A percentile compares a stretch with the other conserved stretches of the same genome.
Conservation (phyloP, 30 jellyfish, hydroid and myxozoan species). For the Hydractinia echinata region DNA sequence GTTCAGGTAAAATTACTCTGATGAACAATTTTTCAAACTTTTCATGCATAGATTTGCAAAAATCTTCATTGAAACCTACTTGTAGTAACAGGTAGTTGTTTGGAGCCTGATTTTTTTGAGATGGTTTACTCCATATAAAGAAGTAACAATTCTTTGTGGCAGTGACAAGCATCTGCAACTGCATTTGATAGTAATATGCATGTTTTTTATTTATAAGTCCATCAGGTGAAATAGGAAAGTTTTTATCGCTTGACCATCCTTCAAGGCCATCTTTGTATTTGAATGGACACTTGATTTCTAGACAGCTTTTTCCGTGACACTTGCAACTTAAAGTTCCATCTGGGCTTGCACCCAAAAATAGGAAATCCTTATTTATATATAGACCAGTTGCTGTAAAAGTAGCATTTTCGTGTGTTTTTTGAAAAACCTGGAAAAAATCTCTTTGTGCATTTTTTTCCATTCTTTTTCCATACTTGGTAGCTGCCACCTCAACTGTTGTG, state of each 20-base stretch:
- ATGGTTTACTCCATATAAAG: background rate
- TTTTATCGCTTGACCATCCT: too few relatives aligned
- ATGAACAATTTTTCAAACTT: background rate
- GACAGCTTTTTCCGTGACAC: conserved; percentile 2
- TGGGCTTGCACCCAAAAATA: conserved; percentile 11
- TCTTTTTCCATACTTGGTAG: background rate
- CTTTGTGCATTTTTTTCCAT: background rate
- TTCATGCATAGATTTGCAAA: conserved; percentile 13
- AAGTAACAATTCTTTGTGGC: conserved; percentile 8
- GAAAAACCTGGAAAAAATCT: background rate
- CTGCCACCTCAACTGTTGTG: too few relatives aligned
- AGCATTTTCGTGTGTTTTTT: background rate
- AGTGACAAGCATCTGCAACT: conserved; percentile 43
- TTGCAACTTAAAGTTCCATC: conserved; percentile 1
- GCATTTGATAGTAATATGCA: conserved; percentile 39
- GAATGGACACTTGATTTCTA: too few relatives aligned
- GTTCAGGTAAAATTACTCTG: background rate
- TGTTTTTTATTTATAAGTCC: conserved; percentile 21
- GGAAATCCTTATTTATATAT: background rate
- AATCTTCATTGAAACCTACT: conserved; percentile 21
- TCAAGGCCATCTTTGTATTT: too few relatives aligned
- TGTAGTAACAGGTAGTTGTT: conserved; percentile 5
- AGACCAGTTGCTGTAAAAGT: conserved; percentile 12
- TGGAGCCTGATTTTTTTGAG: background rate
- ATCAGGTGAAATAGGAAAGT: conserved; percentile 6